A percentile compares a stretch with the other conserved stretches of the same genome.
These are phyloP conservation scores for Girardia tigrina DNA, from an alignment of 2,888 invertebrate genomes.

Conservation along the genomic window DNA sequence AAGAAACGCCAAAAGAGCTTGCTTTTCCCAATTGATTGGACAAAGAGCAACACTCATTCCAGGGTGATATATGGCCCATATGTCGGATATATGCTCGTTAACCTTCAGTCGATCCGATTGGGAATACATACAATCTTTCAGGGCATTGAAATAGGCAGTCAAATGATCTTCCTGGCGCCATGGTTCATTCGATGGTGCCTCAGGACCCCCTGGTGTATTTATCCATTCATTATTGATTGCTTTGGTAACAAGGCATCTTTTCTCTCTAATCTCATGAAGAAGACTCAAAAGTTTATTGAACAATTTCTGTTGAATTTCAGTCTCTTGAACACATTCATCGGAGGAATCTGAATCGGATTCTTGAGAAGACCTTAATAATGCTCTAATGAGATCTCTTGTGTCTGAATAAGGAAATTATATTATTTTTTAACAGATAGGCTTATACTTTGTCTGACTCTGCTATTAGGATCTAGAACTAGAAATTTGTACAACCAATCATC, in stretches of 20 bases:
- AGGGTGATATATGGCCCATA: not conserved
- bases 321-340: not conserved
- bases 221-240: not conserved
- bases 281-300: constrained; percentile 9
- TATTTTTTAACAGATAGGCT: not conserved
- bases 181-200: not conserved
- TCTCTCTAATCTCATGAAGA: not conserved
- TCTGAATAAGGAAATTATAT: not conserved
- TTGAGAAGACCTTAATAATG: not conserved
- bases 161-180: constrained; percentile 14
- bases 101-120: not conserved
- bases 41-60: constrained; percentile 6
- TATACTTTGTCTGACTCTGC: not conserved
- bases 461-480: not conserved
- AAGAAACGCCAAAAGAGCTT: constrained; percentile 6
- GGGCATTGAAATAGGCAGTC: not conserved
- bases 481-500: not conserved
- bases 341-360: constrained; percentile 4
- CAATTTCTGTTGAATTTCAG: not conserved
- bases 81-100: not conserved
- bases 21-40: constrained; percentile 23
- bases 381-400: not conserved
- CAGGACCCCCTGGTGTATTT: not conserved
- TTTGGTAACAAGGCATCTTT: not conserved
- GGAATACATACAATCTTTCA: constrained; percentile 8